Evolutionary conservation across 2,113 vertebrate genomes (phyloP).

Genomic region (Acanthisitta chloris): DNA sequence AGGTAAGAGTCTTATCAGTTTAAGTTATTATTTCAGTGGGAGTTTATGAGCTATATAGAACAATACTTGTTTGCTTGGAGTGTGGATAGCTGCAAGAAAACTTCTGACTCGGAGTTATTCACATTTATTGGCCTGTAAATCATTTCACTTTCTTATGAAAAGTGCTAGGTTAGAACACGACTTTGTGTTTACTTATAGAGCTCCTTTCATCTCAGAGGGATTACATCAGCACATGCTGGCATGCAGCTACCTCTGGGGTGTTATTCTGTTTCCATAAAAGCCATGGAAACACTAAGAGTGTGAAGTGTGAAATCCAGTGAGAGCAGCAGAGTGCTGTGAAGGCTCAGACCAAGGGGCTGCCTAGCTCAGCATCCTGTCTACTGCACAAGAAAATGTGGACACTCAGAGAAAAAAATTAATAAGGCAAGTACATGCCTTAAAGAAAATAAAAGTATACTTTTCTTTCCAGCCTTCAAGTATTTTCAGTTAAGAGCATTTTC

Average conservation of each 20-base stretch:
- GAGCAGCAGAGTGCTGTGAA: neutral
- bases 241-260: neutral
- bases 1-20: neutral
- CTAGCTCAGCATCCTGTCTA: neutral
- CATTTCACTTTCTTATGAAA: neutral
- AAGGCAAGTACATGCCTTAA: neutral
- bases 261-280: neutral
- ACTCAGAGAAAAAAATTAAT: neutral
- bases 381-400: neutral
- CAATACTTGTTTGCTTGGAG: neutral
- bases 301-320: accelerated
- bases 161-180: neutral
- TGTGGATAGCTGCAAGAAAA: neutral
- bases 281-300: neutral
- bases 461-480: neutral
- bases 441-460: neutral
- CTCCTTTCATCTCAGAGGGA: conserved; percentile 4
- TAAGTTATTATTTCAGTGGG: neutral
- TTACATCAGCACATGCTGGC: conserved; percentile 18
- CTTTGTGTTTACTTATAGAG: neutral
- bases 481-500: neutral
- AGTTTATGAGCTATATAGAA: neutral
- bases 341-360: neutral
- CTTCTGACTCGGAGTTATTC: neutral
- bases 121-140: neutral